Conservation (phyloP, 2,888 invertebrate species). For the Sminthurides aquaticus region DNA sequence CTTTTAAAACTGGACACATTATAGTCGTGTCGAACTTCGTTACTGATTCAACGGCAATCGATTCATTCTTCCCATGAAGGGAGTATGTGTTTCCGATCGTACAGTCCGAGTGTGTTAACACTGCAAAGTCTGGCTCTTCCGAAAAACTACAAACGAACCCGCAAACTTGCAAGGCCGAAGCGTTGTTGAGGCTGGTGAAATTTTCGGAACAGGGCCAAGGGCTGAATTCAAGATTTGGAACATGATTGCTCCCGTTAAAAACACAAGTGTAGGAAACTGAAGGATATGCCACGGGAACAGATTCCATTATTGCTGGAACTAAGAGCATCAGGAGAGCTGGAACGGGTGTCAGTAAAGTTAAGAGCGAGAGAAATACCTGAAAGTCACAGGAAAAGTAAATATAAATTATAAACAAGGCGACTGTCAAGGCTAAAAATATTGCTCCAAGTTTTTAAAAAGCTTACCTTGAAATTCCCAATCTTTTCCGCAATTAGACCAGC, state of each 20-base stretch:
- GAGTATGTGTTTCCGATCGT: too few relatives aligned
- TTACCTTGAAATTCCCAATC: conserved; percentile 71
- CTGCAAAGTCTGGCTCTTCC: too few relatives aligned
- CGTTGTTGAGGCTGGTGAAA: background rate
- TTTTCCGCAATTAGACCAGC: conserved; percentile 70
- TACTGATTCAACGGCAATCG: too few relatives aligned
- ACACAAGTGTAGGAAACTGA: background rate
- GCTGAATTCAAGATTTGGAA: background rate
- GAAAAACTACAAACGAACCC: background rate
- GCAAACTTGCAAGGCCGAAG: background rate
- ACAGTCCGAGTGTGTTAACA: too few relatives aligned
- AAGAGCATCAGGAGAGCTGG: conserved; percentile 59
- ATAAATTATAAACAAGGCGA: too few relatives aligned
- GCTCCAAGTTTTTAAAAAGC: conserved; percentile 27
- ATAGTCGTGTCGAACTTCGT: too few relatives aligned
- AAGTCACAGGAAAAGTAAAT: too few relatives aligned
- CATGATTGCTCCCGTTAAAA: background rate
- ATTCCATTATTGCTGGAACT: background rate
- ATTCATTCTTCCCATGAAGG: too few relatives aligned
- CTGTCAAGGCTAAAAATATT: too few relatives aligned
- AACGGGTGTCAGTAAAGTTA: conserved; percentile 60
- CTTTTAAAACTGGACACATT: too few relatives aligned
- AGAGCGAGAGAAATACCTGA: conserved; percentile 60
- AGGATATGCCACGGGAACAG: too few relatives aligned
- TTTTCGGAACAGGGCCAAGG: background rate